phyloP scores from a whole-genome alignment of 2,888 invertebrate genomes.

The Synergus itoensis region DNA sequence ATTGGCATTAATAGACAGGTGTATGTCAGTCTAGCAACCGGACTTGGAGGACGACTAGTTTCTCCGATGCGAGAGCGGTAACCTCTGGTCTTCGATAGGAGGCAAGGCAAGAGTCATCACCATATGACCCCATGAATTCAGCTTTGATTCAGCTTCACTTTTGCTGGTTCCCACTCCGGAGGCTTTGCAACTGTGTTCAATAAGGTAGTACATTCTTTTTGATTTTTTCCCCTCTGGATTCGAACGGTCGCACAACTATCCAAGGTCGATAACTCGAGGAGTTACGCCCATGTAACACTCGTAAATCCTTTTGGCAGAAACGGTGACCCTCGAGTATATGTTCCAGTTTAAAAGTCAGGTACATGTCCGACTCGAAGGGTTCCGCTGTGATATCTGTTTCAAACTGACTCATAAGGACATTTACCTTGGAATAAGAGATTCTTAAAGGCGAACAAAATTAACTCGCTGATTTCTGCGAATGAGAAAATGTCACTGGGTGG shows the following conservation, averaged over 20 bases:
- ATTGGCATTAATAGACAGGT: conserved; percentile 10
- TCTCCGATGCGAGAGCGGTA: conserved; percentile 34
- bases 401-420: conserved; percentile 33
- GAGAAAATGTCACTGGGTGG: neutral
- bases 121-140: conserved; percentile 11
- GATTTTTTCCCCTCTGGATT: neutral
- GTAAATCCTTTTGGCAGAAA: conserved; percentile 28
- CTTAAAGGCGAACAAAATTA: neutral
- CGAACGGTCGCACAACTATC: conserved; percentile 12
- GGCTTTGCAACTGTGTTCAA: neutral
- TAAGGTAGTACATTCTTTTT: conserved; percentile 18
- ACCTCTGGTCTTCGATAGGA: conserved; percentile 19
- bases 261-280: conserved; percentile 26
- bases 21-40: conserved; percentile 22
- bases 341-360: conserved; percentile 25
- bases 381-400: conserved; percentile 22
- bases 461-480: neutral
- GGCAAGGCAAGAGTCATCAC: neutral
- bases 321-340: conserved; percentile 30
- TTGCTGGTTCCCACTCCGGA: neutral
- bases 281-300: conserved; percentile 31
- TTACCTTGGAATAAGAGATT: conserved; percentile 1
- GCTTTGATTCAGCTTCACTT: neutral
- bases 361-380: conserved; percentile 34
- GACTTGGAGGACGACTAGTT: conserved; percentile 29